phyloP scores from a whole-genome alignment of 35 echinoderm and acorn worm genomes.

The Holothuria glaberrima region DNA sequence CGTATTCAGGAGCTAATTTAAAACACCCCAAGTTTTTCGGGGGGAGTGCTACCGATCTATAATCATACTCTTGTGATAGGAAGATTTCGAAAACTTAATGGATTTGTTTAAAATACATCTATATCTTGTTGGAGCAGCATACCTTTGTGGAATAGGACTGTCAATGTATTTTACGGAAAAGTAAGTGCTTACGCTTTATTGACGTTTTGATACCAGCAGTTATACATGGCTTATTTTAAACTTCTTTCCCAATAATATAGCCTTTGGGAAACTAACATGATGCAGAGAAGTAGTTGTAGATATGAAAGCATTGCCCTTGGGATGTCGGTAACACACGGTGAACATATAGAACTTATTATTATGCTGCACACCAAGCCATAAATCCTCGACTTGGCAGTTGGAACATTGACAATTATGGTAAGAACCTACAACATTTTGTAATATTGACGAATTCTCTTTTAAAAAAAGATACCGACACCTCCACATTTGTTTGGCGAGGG shows the following conservation, averaged over 20 bases:
- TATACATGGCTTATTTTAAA: too few species aligned
- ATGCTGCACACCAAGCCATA: background rate
- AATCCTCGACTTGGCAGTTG: conserved; percentile 25
- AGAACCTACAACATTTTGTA: background rate
- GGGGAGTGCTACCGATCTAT: background rate
- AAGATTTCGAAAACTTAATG: background rate
- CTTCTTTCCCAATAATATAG: too few species aligned
- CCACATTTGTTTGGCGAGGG: background rate
- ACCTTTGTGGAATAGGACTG: too few species aligned
- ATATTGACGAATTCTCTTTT: background rate
- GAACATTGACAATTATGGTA: background rate
- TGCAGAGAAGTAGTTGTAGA: background rate
- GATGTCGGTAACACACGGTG: background rate
- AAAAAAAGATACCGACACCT: background rate
- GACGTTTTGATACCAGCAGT: too few species aligned
- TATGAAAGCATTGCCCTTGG: background rate
- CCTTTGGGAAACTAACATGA: background rate
- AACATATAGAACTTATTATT: background rate
- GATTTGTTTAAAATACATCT: background rate
- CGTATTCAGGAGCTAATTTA: background rate
- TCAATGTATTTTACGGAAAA: too few species aligned
- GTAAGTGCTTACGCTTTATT: too few species aligned
- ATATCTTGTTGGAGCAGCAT: too few species aligned
- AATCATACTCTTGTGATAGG: background rate
- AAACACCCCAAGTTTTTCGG: background rate